A percentile compares a stretch with the other conserved stretches of the same genome.
phyloP scores from a whole-genome alignment of 2,888 invertebrate genomes.

The Ephialtes manifestator region DNA sequence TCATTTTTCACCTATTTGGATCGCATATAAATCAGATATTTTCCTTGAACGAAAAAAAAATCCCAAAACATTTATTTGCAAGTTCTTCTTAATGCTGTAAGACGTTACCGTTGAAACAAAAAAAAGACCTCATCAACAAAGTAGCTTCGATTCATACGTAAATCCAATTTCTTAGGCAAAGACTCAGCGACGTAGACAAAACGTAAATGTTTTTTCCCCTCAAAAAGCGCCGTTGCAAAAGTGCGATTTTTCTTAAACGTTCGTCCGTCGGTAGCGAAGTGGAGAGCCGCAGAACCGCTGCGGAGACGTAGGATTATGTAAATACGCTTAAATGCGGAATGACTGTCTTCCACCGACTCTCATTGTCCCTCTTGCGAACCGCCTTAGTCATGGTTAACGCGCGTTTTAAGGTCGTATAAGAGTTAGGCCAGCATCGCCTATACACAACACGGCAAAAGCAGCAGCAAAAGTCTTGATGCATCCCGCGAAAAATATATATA shows the following conservation, averaged over 20 bases:
- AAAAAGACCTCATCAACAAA: background rate
- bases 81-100: background rate
- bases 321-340: conserved; percentile 73
- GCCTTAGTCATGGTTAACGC: conserved; percentile 58
- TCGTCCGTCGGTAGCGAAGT: conserved; percentile 10
- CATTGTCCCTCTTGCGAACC: conserved; percentile 59
- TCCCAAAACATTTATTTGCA: background rate
- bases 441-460: too few species aligned
- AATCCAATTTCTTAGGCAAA: conserved; percentile 14
- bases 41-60: background rate
- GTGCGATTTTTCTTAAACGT: background rate
- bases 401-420: conserved; percentile 59
- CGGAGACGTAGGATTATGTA: conserved; percentile 71
- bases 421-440: conserved; percentile 2
- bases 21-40: too few species aligned
- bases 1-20: too few species aligned
- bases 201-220: background rate
- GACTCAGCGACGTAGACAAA: background rate
- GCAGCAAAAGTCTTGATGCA: conserved; percentile 3
- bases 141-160: conserved; percentile 15
- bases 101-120: background rate
- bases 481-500: conserved; percentile 23
- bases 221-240: background rate
- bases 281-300: conserved; percentile 20
- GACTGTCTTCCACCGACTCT: conserved; percentile 61